Evolutionary conservation across 2,888 invertebrate species (phyloP), one percentile per base, ranked within the genome.

Genomic region (Drosophila limbata): DNA sequence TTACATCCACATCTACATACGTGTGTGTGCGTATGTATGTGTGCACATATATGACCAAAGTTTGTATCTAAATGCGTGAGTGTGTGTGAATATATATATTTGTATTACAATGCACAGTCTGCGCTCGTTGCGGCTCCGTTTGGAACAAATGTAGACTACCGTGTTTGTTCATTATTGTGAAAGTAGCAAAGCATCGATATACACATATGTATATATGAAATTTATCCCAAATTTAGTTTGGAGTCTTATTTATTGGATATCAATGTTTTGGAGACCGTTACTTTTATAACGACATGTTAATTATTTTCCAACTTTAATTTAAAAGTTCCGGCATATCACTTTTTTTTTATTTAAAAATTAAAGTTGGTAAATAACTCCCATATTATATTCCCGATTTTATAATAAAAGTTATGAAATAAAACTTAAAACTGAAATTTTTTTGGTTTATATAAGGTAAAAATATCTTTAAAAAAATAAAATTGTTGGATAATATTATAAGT

Each of bases 1-100:
- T 28, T 53, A 53, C 52, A 52, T 52, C 19, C 21, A 39, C 52
- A 52, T 15, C 11, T 8, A 15, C 40, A 52, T 17, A 28, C 4
- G 5, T 42, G 31, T 33, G 13, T 8, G 39, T 40, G n/a, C 5
- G 10, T 28, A 15, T 28, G 37, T 3, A 8, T 28, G 28, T 28
- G 5, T 28, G 28, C 25, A 39, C n/a, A 35, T 11, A 50, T 17
- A 19, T 21, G 11, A n/a, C 35, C 13, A 51, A 13, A 51, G 33
- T 50, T 13, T 21, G 44, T 47, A 15, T 4, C 19, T 28, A 19
- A 42, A 42, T 11, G 19, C 19, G 11, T 60, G 35, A 31, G 13
- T 17, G 11, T 33, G 11, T 37, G 17, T 42, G 15, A 4, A 42
- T 25, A 17, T 15, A 37, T 42, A 35, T 25, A 10, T 40, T 13